phyloP scores from a whole-genome alignment of 1,140 invertebrate species.

The Bombus cullumanus region DNA sequence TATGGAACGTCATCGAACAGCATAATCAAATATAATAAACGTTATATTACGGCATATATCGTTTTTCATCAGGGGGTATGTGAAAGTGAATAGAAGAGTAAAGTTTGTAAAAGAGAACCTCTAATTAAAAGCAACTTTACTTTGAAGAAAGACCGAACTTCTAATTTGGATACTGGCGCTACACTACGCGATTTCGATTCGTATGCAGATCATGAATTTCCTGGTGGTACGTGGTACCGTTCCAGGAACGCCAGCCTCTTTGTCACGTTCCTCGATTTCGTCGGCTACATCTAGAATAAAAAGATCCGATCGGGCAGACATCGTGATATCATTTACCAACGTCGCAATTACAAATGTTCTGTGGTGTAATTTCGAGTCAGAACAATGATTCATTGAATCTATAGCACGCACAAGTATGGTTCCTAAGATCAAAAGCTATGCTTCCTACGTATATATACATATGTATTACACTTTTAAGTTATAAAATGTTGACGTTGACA shows the following conservation, averaged over 20 bases:
- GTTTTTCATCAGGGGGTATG: background rate
- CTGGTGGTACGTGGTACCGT: conserved; percentile 21
- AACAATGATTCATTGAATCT: background rate
- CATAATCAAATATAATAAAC: too few relatives aligned
- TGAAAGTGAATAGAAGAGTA: background rate
- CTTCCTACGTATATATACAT: background rate
- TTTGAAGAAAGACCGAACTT: too few relatives aligned
- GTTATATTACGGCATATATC: too few relatives aligned
- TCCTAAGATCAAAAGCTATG: background rate
- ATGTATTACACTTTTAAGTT: background rate
- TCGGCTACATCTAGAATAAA: conserved; percentile 4
- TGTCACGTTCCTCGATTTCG: conserved; percentile 23
- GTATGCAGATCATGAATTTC: conserved; percentile 40
- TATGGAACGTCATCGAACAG: too few relatives aligned
- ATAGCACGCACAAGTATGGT: background rate
- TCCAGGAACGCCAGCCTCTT: conserved; percentile 12
- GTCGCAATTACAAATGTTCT: conserved; percentile 22
- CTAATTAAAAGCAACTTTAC: too few relatives aligned
- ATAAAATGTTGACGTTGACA: background rate
- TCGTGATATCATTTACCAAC: background rate
- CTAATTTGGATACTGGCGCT: background rate
- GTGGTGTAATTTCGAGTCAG: background rate
- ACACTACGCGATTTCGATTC: conserved; percentile 1
- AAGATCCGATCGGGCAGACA: background rate
- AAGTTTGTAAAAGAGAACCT: background rate